Evolutionary conservation across 1,140 invertebrate genomes (phyloP).

Genomic region (Philaenus spumarius): DNA sequence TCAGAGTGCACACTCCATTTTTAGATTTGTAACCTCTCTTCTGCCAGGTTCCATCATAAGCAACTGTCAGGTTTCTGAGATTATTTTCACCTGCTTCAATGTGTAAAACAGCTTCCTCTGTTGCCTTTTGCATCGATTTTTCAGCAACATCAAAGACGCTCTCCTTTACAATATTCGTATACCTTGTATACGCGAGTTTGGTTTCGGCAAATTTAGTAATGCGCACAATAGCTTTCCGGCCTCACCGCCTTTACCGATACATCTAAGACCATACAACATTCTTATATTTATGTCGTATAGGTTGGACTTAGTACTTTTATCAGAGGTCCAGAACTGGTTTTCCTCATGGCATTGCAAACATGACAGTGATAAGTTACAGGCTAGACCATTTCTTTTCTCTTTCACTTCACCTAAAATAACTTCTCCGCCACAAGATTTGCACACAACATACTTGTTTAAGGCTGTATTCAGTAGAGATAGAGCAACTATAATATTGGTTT

Average conservation of each 20-base stretch:
- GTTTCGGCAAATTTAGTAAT: not conserved
- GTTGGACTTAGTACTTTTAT: not conserved
- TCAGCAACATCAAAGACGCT: conserved; percentile 5
- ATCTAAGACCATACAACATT: too few relatives aligned
- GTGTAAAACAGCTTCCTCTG: too few relatives aligned
- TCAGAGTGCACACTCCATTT: too few relatives aligned
- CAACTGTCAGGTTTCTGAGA: too few relatives aligned
- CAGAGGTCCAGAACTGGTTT: too few relatives aligned
- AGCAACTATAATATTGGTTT: too few relatives aligned
- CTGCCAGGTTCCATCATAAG: too few relatives aligned
- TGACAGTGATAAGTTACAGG: not conserved
- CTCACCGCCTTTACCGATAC: conserved; percentile 1
- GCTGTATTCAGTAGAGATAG: conserved; percentile 1
- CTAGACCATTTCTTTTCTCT: not conserved
- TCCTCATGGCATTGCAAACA: conserved; percentile 1
- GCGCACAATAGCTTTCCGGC: conserved; percentile 3
- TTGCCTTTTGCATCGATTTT: not conserved
- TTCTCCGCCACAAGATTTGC: conserved; percentile 2
- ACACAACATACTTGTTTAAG: conserved; percentile 2
- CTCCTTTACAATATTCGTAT: conserved; percentile 2
- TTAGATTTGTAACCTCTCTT: too few relatives aligned
- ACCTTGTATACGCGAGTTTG: conserved; percentile 6
- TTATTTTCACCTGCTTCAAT: too few relatives aligned
- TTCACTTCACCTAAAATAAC: too few relatives aligned
- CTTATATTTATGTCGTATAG: conserved; percentile 1